These are phyloP conservation scores for Busseola fusca DNA, from an alignment of 2,888 invertebrate species.

Conservation along the genomic window DNA sequence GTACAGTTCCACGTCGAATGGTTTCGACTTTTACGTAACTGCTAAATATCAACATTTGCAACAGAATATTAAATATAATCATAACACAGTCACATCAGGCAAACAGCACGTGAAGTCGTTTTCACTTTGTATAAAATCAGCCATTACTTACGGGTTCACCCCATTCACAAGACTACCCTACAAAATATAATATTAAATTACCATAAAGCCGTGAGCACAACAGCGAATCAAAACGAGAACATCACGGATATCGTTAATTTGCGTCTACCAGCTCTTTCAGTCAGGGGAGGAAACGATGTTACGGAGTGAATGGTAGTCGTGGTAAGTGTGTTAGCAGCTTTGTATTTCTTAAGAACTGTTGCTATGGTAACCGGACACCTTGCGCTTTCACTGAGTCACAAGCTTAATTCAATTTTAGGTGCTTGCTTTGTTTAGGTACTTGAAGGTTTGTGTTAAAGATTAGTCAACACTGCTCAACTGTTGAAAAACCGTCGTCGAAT, in stretches of 20 bases:
- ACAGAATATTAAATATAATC: neutral
- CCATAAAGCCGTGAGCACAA: conserved; percentile 80
- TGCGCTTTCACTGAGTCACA: conserved; percentile 23
- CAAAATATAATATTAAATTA: conserved; percentile 81
- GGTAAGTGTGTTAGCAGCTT: conserved; percentile 77
- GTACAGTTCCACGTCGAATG: neutral
- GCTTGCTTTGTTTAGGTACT: neutral
- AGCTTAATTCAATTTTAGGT: conserved; percentile 23
- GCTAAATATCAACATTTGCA: neutral
- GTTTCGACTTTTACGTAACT: neutral
- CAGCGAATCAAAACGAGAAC: conserved; percentile 83
- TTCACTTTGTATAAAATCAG: conserved; percentile 61
- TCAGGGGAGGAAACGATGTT: conserved; percentile 69
- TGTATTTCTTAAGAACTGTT: conserved; percentile 63
- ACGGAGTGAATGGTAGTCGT: conserved; percentile 74
- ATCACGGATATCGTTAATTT: conserved; percentile 85
- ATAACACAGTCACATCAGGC: conserved; percentile 25
- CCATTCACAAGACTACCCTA: conserved; percentile 63
- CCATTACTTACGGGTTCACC: conserved; percentile 59
- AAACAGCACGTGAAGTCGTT: conserved; percentile 58
- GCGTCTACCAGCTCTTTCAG: conserved; percentile 59
- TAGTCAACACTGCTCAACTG: neutral
- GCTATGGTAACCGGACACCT: conserved; percentile 51
- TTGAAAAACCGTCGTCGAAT: neutral
- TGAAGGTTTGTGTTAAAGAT: neutral